A percentile compares a stretch with the other conserved stretches of the same genome.
Evolutionary conservation across 2,888 invertebrate genomes (phyloP).

Genomic region (Spisula solida): DNA sequence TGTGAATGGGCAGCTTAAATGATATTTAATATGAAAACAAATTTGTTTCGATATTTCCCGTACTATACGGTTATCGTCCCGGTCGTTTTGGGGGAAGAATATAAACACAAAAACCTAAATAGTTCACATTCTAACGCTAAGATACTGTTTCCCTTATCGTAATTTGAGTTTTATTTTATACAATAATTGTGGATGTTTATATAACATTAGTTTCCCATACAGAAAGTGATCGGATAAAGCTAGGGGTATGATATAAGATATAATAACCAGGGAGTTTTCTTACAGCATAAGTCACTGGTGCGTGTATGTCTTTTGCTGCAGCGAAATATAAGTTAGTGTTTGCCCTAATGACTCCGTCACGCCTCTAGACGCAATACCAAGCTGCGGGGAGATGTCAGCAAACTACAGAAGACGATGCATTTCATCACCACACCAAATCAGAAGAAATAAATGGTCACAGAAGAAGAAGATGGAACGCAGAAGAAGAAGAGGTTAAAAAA

Average conservation of each 20-base stretch:
- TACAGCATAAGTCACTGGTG: background rate
- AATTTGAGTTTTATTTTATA: background rate
- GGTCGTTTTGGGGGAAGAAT: background rate
- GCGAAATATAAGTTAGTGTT: too few relatives aligned
- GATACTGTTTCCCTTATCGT: background rate
- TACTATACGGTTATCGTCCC: background rate
- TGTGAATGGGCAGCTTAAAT: background rate
- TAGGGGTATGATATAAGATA: background rate
- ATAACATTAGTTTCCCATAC: background rate
- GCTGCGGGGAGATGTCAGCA: too few relatives aligned
- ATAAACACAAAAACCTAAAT: background rate
- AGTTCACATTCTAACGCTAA: slow-evolving; percentile 2
- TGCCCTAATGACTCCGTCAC: too few relatives aligned
- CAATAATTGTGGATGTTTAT: background rate
- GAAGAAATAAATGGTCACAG: too few relatives aligned
- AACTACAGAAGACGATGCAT: too few relatives aligned
- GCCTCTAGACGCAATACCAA: too few relatives aligned
- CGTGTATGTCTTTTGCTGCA: background rate
- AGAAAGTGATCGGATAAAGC: slow-evolving; percentile 6
- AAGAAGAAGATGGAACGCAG: too few relatives aligned
- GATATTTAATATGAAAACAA: background rate
- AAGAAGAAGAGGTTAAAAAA: too few relatives aligned
- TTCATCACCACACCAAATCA: too few relatives aligned
- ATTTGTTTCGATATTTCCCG: background rate
- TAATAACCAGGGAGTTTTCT: background rate